Evolutionary conservation across 2,888 invertebrate species (phyloP).

Genomic region (Muscina levida): DNA sequence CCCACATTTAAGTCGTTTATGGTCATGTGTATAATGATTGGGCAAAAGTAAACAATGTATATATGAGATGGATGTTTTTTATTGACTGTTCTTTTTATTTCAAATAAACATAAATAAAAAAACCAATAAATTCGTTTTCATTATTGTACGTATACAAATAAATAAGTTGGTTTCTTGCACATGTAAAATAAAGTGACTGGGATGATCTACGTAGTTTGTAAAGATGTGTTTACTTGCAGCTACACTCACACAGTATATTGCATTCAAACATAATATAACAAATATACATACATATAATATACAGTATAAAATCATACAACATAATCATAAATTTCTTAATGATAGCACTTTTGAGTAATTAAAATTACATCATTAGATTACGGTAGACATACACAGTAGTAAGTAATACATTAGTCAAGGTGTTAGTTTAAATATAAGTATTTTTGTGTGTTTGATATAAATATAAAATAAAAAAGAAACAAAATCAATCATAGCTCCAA

Average conservation of each 20-base stretch:
- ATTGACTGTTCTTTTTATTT: slow-evolving; percentile 44
- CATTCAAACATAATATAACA: slow-evolving; percentile 38
- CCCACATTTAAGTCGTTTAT: too few relatives aligned
- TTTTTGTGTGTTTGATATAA: slow-evolving; percentile 8
- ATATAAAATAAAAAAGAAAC: not conserved
- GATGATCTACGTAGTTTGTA: not conserved
- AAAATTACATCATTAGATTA: slow-evolving; percentile 38
- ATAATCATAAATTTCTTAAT: slow-evolving; percentile 41
- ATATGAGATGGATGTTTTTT: slow-evolving; percentile 45
- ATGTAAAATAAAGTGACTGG: slow-evolving; percentile 27
- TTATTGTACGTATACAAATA: slow-evolving; percentile 46
- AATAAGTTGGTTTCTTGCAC: slow-evolving; percentile 20
- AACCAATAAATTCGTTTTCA: slow-evolving; percentile 53
- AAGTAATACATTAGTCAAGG: slow-evolving; percentile 13
- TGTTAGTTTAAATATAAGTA: slow-evolving; percentile 16
- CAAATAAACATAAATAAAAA: slow-evolving; percentile 43
- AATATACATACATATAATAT: slow-evolving; percentile 45
- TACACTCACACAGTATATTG: not conserved
- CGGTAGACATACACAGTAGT: slow-evolving; percentile 14
- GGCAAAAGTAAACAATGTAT: too few relatives aligned
- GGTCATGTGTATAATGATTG: too few relatives aligned
- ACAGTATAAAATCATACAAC: slow-evolving; percentile 33
- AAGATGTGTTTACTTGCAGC: not conserved
- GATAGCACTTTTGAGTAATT: slow-evolving; percentile 61
- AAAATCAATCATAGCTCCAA: not conserved